phyloP scores from a whole-genome alignment of 2,113 vertebrate species.

The Pluvianellus socialis region DNA sequence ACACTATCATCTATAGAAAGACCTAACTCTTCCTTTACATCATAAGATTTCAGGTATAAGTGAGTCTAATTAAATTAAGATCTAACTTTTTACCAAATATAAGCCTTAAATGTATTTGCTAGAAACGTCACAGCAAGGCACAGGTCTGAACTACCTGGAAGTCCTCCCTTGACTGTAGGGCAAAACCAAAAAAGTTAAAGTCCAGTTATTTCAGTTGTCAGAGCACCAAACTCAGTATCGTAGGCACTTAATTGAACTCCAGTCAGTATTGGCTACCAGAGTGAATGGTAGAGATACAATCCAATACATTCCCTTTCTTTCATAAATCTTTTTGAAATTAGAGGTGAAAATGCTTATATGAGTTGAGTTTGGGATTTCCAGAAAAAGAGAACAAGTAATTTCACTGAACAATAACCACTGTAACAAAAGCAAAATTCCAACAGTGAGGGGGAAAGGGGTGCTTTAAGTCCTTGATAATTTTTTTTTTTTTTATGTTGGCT shows the following conservation, averaged over 20 bases:
- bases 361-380: neutral
- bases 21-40: neutral
- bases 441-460: rapidly evolving
- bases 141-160: neutral
- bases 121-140: neutral
- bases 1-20: neutral
- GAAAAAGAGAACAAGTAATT: neutral
- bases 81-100: neutral
- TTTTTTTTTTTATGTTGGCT: neutral
- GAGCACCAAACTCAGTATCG: neutral
- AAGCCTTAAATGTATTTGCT: neutral
- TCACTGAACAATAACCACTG: neutral
- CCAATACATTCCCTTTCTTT: neutral
- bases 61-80: neutral
- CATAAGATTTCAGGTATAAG: neutral
- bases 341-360: rapidly evolving
- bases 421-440: neutral
- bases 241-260: neutral
- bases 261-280: neutral
- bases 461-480: neutral
- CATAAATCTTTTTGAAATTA: neutral
- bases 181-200: neutral
- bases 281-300: neutral
- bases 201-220: neutral
- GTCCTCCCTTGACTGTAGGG: neutral